A percentile compares a stretch with the other conserved stretches of the same genome.
These are phyloP conservation scores for Procambarus virginalis DNA, from an alignment of 1,140 invertebrate genomes.

Conservation along the genomic window DNA sequence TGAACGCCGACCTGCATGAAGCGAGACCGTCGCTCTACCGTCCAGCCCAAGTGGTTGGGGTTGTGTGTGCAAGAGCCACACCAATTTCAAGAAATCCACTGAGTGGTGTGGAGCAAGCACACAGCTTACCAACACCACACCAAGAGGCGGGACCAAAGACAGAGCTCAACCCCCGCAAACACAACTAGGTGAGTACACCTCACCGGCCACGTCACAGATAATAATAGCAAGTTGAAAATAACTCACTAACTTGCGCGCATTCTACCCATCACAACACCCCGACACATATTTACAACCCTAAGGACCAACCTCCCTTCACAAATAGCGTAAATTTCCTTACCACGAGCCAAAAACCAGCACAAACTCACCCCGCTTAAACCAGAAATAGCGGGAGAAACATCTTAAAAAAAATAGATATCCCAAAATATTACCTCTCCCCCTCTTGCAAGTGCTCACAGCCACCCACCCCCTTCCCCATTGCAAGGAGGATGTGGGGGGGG, in stretches of 20 bases:
- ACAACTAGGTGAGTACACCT: too few species aligned
- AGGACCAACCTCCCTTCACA: background rate
- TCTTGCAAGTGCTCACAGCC: too few species aligned
- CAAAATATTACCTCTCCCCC: background rate
- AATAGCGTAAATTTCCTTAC: background rate
- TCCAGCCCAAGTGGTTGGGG: too few species aligned
- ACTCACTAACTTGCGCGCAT: background rate
- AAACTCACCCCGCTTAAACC: background rate
- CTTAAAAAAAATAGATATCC: background rate
- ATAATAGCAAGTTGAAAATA: background rate
- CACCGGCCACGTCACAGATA: too few species aligned
- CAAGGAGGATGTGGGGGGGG: background rate
- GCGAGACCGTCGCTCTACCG: too few species aligned
- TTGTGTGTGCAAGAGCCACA: too few species aligned
- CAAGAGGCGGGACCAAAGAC: too few species aligned
- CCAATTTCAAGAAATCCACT: too few species aligned
- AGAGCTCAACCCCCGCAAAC: too few species aligned
- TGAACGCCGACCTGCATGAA: too few species aligned
- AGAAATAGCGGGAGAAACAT: background rate
- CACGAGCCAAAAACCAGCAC: background rate
- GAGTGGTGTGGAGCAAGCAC: too few species aligned
- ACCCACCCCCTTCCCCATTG: background rate
- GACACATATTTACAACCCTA: background rate
- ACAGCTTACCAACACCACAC: too few species aligned
- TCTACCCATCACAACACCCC: background rate